phyloP scores from a whole-genome alignment of 2,797 vertebrate genomes.

The Oceanodroma leucorhoa region DNA sequence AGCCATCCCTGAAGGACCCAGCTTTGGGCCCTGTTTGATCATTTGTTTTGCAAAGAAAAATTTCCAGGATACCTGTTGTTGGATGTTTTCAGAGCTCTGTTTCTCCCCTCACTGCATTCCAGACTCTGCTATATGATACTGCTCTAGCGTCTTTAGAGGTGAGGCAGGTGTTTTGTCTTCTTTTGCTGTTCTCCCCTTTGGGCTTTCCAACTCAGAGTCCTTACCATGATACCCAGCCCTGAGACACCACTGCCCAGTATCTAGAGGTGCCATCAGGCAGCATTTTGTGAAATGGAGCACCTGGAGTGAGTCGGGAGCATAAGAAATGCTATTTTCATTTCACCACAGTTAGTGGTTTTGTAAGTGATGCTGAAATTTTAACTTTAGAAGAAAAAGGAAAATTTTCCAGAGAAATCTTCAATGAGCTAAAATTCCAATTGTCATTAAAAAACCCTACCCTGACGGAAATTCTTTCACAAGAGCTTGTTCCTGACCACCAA shows the following conservation, averaged over 20 bases:
- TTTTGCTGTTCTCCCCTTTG: not conserved
- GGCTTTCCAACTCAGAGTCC: not conserved
- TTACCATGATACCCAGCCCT: not conserved
- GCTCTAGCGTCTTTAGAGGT: no score
- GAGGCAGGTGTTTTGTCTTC: not conserved
- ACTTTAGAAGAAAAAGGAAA: not conserved
- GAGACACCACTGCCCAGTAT: not conserved
- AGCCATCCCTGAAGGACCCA: not conserved
- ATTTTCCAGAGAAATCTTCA: not conserved
- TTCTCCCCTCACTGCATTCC: not conserved
- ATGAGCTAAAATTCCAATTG: not conserved
- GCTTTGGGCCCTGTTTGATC: not conserved
- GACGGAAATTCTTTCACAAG: not conserved
- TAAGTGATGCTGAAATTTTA: not conserved
- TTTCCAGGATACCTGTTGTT: not conserved
- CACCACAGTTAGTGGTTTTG: rapidly evolving
- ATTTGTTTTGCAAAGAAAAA: not conserved
- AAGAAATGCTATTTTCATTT: not conserved
- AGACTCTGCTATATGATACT: not conserved
- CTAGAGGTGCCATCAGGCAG: not conserved
- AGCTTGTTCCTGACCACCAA: not conserved
- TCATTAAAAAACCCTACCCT: not conserved
- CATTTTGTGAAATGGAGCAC: not conserved
- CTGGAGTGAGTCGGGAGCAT: not conserved
- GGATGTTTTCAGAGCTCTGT: not conserved